Percentiles rank a stretch among this genome's conserved stretches.
phyloP scores from a whole-genome alignment of 2,797 vertebrate genomes.

The Trachurus trachurus region DNA sequence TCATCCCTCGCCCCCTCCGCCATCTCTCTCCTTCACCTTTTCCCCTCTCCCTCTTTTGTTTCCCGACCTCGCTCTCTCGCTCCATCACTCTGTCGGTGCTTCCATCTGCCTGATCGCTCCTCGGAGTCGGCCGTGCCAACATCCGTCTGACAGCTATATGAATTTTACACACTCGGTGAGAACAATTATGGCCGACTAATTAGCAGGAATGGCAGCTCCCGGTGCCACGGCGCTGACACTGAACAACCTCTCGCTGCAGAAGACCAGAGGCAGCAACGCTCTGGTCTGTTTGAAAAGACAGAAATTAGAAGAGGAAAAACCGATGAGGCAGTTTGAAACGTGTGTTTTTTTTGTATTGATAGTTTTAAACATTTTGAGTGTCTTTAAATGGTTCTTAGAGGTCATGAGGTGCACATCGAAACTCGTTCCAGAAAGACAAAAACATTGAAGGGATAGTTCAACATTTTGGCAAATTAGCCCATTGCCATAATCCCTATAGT shows the following conservation, averaged over 20 bases:
- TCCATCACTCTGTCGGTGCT: slow-evolving; percentile 49
- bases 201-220: slow-evolving; percentile 49
- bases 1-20: slow-evolving; percentile 12
- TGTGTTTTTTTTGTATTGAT: not conserved
- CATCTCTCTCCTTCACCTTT: slow-evolving; percentile 49
- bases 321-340: too few species aligned
- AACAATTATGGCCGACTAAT: slow-evolving; percentile 59
- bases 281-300: slow-evolving; percentile 9
- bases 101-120: slow-evolving; percentile 53
- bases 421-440: too few species aligned
- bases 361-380: not conserved
- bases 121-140: slow-evolving; percentile 15
- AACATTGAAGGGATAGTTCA: too few species aligned
- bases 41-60: slow-evolving; percentile 31
- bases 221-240: slow-evolving; percentile 7
- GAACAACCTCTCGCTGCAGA: slow-evolving; percentile 48
- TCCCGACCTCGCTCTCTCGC: slow-evolving; percentile 19
- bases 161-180: slow-evolving; percentile 52
- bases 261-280: slow-evolving; percentile 27
- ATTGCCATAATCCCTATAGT: too few species aligned
- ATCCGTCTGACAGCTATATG: slow-evolving; percentile 58
- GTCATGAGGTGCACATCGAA: too few species aligned
- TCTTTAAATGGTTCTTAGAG: not conserved
- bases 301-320: not conserved
- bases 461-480: too few species aligned